phyloP scores from a whole-genome alignment of 2,888 invertebrate genomes.

The Napeogenes sylphis region DNA sequence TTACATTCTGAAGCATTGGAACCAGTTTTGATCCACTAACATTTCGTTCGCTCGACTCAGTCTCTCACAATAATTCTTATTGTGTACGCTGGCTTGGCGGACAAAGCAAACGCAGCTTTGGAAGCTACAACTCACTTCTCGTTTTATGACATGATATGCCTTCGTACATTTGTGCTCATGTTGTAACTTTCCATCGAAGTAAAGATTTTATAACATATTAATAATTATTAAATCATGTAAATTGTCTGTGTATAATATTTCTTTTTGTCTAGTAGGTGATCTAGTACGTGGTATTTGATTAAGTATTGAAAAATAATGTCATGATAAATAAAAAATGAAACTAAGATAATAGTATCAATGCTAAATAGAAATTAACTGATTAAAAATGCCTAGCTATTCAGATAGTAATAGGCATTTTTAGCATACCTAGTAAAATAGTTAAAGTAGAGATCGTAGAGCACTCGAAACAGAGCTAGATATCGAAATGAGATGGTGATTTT shows the following conservation, averaged over 20 bases:
- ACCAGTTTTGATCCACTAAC: slow-evolving; percentile 67
- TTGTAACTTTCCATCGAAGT: slow-evolving; percentile 5
- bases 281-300: not conserved
- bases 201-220: not conserved
- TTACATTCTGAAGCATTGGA: slow-evolving; percentile 73
- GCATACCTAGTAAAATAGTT: no score
- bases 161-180: not conserved
- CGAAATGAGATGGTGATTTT: no score
- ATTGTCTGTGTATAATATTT: no score
- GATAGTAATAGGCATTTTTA: no score
- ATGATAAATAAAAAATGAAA: no score
- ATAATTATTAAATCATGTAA: not conserved
- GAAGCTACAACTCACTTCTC: slow-evolving; percentile 24
- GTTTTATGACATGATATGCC: not conserved
- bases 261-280: not conserved
- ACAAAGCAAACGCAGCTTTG: slow-evolving; percentile 45
- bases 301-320: no score
- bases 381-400: no score
- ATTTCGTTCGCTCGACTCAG: slow-evolving; percentile 59
- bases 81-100: slow-evolving; percentile 46
- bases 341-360: no score
- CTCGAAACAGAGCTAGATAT: no score
- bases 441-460: no score
- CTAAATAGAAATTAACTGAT: no score
- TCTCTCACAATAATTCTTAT: slow-evolving; percentile 69